A percentile compares a stretch with the other conserved stretches of the same genome.
Conservation (phyloP, 2,888 invertebrate genomes). For the Bruchidius siliquastri region DNA sequence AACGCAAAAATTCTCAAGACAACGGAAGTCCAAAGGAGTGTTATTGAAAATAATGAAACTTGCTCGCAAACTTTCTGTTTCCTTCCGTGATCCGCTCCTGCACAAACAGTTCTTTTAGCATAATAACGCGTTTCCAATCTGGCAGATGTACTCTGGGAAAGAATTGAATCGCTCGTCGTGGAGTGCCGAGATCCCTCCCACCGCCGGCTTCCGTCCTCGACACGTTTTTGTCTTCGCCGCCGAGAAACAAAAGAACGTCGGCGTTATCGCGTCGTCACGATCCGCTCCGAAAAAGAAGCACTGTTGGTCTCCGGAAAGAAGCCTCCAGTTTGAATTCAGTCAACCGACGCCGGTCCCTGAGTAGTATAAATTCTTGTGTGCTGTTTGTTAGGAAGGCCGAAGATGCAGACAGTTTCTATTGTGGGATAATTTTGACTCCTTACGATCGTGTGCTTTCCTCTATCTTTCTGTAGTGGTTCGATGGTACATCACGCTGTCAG, state of each 20-base stretch:
- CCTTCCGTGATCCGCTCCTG: neutral
- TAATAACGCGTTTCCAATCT: constrained; percentile 9
- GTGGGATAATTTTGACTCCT: too few relatives aligned
- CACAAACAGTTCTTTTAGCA: neutral
- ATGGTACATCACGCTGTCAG: too few relatives aligned
- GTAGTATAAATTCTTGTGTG: neutral
- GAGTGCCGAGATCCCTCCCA: neutral
- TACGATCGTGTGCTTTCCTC: too few relatives aligned
- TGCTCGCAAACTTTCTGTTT: too few relatives aligned
- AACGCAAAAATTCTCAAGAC: too few relatives aligned
- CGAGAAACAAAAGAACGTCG: neutral
- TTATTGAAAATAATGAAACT: too few relatives aligned
- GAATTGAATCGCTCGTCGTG: constrained; percentile 6
- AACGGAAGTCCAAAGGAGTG: too few relatives aligned
- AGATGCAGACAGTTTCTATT: neutral
- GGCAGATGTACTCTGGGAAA: constrained; percentile 10
- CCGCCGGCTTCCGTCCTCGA: neutral
- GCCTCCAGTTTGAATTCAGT: neutral
- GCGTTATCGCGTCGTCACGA: neutral
- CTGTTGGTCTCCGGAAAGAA: neutral
- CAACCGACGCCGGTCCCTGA: neutral
- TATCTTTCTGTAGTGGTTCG: too few relatives aligned
- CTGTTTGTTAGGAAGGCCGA: neutral
- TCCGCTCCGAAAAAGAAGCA: neutral
- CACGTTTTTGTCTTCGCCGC: neutral